A percentile compares a stretch with the other conserved stretches of the same genome.
These are phyloP conservation scores for Melikaiella ostensackeni DNA, from an alignment of 2,888 invertebrate species.

Conservation along the genomic window DNA sequence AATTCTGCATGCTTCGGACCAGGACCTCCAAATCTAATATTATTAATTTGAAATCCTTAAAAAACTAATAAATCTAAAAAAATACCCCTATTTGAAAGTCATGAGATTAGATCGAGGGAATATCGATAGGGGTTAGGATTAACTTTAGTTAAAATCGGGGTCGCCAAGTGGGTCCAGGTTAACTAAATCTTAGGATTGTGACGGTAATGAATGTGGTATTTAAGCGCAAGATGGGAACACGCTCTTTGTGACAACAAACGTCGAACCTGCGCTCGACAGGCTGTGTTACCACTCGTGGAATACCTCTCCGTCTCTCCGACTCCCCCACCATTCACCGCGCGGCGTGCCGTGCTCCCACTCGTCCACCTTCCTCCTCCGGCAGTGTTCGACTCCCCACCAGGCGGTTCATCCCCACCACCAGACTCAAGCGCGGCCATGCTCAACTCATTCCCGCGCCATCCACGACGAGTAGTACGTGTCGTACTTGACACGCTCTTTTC, in stretches of 20 bases:
- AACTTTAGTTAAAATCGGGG: slow-evolving; percentile 3
- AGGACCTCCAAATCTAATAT: too few species aligned
- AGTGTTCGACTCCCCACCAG: slow-evolving; percentile 38
- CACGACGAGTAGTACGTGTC: slow-evolving; percentile 68
- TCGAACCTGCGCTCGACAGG: slow-evolving; percentile 41
- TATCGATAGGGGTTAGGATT: slow-evolving; percentile 1
- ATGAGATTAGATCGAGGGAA: slow-evolving; percentile 13
- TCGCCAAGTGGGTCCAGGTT: slow-evolving; percentile 23
- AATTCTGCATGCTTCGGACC: background rate
- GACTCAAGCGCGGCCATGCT: slow-evolving; percentile 48
- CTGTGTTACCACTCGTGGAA: slow-evolving; percentile 32
- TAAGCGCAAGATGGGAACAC: slow-evolving; percentile 48
- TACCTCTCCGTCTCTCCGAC: slow-evolving; percentile 8
- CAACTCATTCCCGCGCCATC: slow-evolving; percentile 73
- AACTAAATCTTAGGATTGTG: slow-evolving; percentile 43
- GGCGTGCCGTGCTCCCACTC: slow-evolving; percentile 34
- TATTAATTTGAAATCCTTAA: background rate
- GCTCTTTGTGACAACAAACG: slow-evolving; percentile 48
- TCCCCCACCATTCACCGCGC: slow-evolving; percentile 15
- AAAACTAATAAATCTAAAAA: too few species aligned
- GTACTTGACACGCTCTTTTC: slow-evolving; percentile 59
- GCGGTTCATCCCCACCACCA: slow-evolving; percentile 46
- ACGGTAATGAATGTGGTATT: slow-evolving; percentile 50
- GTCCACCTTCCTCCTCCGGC: slow-evolving; percentile 22
- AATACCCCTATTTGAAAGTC: background rate